Percentiles rank a stretch among this genome's conserved stretches.
Evolutionary conservation across 2,113 vertebrate species (phyloP).

Genomic region (Corythornis cristatus): DNA sequence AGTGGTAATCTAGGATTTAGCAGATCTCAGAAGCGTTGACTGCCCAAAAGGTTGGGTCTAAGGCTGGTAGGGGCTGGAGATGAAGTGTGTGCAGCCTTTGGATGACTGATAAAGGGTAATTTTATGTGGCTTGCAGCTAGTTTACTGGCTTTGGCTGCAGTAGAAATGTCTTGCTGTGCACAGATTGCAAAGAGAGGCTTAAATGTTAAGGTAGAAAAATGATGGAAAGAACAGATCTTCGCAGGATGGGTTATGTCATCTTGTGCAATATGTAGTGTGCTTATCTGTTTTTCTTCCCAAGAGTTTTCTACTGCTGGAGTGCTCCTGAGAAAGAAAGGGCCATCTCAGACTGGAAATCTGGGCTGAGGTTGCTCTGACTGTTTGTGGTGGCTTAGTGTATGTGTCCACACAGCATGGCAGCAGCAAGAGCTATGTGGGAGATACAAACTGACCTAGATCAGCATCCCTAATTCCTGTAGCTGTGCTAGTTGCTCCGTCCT

Average conservation of each 20-base stretch:
- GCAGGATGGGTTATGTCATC: background rate
- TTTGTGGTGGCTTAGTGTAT: background rate
- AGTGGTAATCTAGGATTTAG: background rate
- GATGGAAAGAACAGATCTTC: background rate
- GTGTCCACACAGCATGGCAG: background rate
- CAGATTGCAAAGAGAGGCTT: background rate
- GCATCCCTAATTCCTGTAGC: background rate
- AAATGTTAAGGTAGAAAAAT: background rate
- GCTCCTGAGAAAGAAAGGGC: background rate
- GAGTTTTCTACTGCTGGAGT: background rate
- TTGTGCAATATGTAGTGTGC: background rate
- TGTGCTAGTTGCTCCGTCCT: background rate
- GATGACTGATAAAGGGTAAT: background rate
- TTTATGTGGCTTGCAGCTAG: background rate
- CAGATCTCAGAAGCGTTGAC: background rate
- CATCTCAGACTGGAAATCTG: background rate
- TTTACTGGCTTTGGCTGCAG: background rate
- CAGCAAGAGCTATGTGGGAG: background rate
- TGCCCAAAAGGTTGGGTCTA: background rate
- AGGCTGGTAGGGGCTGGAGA: background rate
- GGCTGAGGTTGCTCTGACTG: background rate
- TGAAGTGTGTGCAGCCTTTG: background rate
- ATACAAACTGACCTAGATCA: constrained; percentile 6
- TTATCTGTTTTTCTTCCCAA: background rate
- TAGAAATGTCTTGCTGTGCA: background rate